Percentiles rank a stretch among this genome's conserved stretches.
These are phyloP conservation scores for Phylloscopus collybita DNA, from an alignment of 2,797 vertebrate species.

Conservation along the genomic window DNA sequence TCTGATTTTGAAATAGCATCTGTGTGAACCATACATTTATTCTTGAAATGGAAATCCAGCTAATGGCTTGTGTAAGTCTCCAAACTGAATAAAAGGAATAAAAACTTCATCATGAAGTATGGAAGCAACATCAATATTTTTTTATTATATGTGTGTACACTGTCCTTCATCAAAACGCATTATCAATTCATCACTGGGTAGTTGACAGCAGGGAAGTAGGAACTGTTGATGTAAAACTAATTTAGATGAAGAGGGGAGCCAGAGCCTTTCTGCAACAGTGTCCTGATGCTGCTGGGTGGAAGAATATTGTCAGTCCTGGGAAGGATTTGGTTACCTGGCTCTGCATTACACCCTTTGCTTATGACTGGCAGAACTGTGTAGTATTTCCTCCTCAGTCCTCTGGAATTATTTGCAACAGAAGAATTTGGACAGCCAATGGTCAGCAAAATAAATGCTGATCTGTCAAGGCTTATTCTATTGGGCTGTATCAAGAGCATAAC, in stretches of 20 bases:
- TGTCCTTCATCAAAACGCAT: neutral
- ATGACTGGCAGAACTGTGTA: slow-evolving; percentile 1
- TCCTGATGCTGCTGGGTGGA: neutral
- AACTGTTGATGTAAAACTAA: slow-evolving; percentile 59
- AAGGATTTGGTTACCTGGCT: neutral
- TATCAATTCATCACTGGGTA: neutral
- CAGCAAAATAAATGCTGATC: slow-evolving; percentile 59
- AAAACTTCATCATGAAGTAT: neutral
- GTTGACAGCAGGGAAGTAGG: slow-evolving; percentile 46
- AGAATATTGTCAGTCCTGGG: neutral
- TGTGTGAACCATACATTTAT: neutral
- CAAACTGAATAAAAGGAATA: neutral
- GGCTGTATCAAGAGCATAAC: slow-evolving; percentile 18
- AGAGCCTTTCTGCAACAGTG: neutral
- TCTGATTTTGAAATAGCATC: neutral
- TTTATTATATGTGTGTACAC: neutral
- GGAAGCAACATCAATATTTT: neutral
- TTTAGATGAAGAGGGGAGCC: neutral
- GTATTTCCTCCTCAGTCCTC: slow-evolving; percentile 25
- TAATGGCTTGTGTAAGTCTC: neutral
- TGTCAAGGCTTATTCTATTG: slow-evolving; percentile 32
- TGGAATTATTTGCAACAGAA: slow-evolving; percentile 39
- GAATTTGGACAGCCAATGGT: slow-evolving; percentile 34
- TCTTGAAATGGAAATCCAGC: neutral
- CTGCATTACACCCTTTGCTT: slow-evolving; percentile 55